A percentile compares a stretch with the other conserved stretches of the same genome.
Conservation (phyloP, 2,113 vertebrate species). For the Percina caprodes region DNA sequence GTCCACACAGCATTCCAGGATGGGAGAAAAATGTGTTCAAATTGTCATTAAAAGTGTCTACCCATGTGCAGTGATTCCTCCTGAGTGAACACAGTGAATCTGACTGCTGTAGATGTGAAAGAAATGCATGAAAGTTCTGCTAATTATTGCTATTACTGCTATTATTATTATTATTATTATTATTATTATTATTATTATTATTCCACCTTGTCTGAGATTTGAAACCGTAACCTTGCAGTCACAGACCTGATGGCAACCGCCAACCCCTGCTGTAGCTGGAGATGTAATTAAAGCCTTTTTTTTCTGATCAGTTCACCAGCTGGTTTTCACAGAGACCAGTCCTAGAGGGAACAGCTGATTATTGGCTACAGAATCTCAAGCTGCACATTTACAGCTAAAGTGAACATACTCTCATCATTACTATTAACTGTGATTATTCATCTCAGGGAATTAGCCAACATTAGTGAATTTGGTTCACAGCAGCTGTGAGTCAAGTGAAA, state of each 20-base stretch:
- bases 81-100: too few species aligned
- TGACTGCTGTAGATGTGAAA: too few species aligned
- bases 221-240: background rate
- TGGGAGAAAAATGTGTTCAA: too few species aligned
- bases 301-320: conserved; percentile 23
- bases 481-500: conserved; percentile 27
- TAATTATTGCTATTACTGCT: too few species aligned
- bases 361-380: background rate
- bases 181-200: too few species aligned
- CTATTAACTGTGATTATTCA: conserved; percentile 30
- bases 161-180: too few species aligned
- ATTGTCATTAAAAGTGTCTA: too few species aligned
- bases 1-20: too few species aligned
- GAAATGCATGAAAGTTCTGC: too few species aligned
- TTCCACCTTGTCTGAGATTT: conserved; percentile 1
- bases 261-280: background rate
- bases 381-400: background rate
- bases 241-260: background rate
- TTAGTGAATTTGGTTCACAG: background rate
- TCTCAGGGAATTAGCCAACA: conserved; percentile 24
- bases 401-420: conserved; percentile 8
- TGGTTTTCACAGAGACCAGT: background rate
- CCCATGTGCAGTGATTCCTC: too few species aligned
- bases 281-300: conserved; percentile 20
- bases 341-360: conserved; percentile 19